Evolutionary conservation across 2,113 vertebrate genomes (phyloP).

Genomic region (Nannospalax galili): DNA sequence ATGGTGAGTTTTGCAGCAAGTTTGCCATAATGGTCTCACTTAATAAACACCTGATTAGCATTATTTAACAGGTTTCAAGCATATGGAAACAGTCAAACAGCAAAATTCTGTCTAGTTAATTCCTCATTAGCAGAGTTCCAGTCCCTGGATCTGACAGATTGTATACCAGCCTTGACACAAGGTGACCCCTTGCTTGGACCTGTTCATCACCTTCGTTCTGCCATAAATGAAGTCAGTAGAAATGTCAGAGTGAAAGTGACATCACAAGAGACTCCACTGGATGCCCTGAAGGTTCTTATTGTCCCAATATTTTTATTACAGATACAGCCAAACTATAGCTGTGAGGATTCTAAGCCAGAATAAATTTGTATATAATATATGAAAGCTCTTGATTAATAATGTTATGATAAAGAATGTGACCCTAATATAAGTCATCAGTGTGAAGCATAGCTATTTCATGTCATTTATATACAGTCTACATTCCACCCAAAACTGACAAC

Average conservation of each 20-base stretch:
- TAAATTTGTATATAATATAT: conserved; percentile 52
- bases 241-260: conserved; percentile 86
- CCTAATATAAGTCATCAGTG: not conserved
- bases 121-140: conserved; percentile 88
- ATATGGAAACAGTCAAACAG: conserved; percentile 86
- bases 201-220: conserved; percentile 87
- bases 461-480: not conserved
- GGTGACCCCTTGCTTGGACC: conserved; percentile 86
- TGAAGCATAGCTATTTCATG: not conserved
- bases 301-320: conserved; percentile 80
- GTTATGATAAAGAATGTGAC: not conserved
- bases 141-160: conserved; percentile 84
- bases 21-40: conserved; percentile 88
- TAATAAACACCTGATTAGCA: conserved; percentile 92
- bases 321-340: conserved; percentile 76
- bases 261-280: conserved; percentile 82
- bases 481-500: not conserved
- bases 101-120: conserved; percentile 87
- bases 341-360: conserved; percentile 45
- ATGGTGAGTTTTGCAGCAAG: conserved; percentile 82
- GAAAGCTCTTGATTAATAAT: conserved; percentile 60
- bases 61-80: conserved; percentile 87
- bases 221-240: conserved; percentile 86
- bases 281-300: conserved; percentile 86
- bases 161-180: conserved; percentile 86